Base-by-base conservation (phyloP, 2,888 invertebrate genomes). In the Xestia rhomboidea region DNA sequence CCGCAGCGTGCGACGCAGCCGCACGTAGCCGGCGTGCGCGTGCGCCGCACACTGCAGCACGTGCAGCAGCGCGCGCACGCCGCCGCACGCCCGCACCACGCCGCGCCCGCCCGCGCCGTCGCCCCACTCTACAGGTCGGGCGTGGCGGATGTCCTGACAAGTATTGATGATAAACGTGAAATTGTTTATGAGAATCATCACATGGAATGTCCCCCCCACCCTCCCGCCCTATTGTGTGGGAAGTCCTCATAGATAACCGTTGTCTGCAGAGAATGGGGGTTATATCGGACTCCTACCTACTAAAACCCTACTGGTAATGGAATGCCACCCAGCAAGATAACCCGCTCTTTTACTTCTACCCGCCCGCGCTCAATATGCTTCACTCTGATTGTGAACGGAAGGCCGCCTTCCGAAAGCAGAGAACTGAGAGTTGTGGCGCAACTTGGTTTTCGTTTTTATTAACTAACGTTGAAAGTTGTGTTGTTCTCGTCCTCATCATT, bases 41-140 rank as follows among this genome's bases (percentile, higher is more conserved):
- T 6, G 63, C n/a, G 68, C 66, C 0, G 89, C 92, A 21, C 87
- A 76, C 6, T 71, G 79, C 77, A 92, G 49, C 79, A 87, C 81
- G 30, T 76, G 83, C 63, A 93, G 82, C 41, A 93, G 64, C n/a
- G 77, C 75, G 69, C 93, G 93, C 72, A 86, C 90, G 69, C 92
- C 91, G 79, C 88, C 80, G 66, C 91, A 89, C 81, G 92, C 91
- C n/a, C 79, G 75, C 34, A 90, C 24, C 63, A 95, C 92, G 44
- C 91, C 92, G 44, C 90, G 90, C 21, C 94, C 95, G 10, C 92
- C 91, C 0, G 84, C 79, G 0, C 71, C 30, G 81, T 92, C 94
- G 18, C 92, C 92, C 95, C 95, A 95, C 30, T 91, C 91, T 78
- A 89, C 78, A 0, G 90, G 88, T 0, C 90, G 91, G 0, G 92